These are phyloP conservation scores for Drosophila prostipennis DNA, from an alignment of 2,888 invertebrate genomes.

Conservation along the genomic window DNA sequence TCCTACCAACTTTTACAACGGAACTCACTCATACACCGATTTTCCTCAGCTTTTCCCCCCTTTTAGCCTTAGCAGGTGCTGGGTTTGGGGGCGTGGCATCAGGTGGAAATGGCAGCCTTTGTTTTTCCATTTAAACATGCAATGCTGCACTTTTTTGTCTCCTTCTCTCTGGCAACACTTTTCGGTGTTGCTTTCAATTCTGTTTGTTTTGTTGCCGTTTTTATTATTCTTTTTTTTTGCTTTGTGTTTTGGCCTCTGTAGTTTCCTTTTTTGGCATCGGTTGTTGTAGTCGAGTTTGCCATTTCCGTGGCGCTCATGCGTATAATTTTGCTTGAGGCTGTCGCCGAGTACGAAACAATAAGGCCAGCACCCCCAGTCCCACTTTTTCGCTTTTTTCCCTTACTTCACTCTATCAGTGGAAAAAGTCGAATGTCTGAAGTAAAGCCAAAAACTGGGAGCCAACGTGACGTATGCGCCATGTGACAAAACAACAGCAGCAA, in stretches of 20 bases:
- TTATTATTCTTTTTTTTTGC: slow-evolving; percentile 54
- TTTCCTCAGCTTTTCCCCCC: slow-evolving; percentile 3
- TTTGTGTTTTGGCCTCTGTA: slow-evolving; percentile 38
- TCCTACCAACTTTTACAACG: slow-evolving; percentile 46
- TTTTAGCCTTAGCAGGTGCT: slow-evolving; percentile 25
- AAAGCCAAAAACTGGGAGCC: slow-evolving; percentile 47
- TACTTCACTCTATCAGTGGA: slow-evolving; percentile 22
- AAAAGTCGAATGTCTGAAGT: slow-evolving; percentile 42
- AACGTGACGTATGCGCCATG: slow-evolving; percentile 71
- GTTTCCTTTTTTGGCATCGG: slow-evolving; percentile 57
- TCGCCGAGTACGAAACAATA: slow-evolving; percentile 75
- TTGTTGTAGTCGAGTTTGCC: slow-evolving; percentile 71
- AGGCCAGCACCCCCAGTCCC: slow-evolving; percentile 15
- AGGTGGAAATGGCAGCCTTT: slow-evolving; percentile 49
- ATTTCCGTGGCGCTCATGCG: slow-evolving; percentile 80
- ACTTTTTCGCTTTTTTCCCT: not conserved
- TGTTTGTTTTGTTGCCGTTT: slow-evolving; percentile 70
- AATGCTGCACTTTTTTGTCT: slow-evolving; percentile 51
- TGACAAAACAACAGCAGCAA: slow-evolving; percentile 28
- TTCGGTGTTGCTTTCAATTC: slow-evolving; percentile 77
- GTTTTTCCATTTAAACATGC: slow-evolving; percentile 50
- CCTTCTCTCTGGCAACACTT: slow-evolving; percentile 51
- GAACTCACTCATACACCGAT: slow-evolving; percentile 23
- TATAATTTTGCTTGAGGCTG: slow-evolving; percentile 78
- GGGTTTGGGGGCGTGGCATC: slow-evolving; percentile 44